Evolutionary conservation across 2,113 vertebrate genomes (phyloP), one percentile per base, ranked within the genome.

Genomic region (Suricata suricatta): DNA sequence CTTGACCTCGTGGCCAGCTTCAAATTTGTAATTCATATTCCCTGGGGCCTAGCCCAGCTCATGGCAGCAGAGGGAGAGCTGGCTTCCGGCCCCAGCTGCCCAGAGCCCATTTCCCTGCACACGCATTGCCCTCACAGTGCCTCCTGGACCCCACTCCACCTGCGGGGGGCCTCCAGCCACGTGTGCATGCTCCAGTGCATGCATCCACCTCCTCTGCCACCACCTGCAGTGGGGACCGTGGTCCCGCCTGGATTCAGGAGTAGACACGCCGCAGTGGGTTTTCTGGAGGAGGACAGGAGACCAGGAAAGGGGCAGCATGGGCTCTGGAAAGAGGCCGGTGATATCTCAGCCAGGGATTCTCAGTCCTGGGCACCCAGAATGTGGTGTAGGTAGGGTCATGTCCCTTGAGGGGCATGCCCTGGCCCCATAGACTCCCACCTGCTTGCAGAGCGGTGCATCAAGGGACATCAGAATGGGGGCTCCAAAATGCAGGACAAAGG

Each of bases 121-220:
- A 0, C 0, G 1, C 29, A 4, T 2, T 1, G 7, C 52, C 44
- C 29, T 52, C 0, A 0, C 11, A 5, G 13, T 47, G 4, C 33
- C 16, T 19, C 29, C 31, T 10, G 50, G 63, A 11, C 12, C 31
- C 23, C 7, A 21, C 10, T 31, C 31, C 0, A 10, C 25, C 29
- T 10, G 29, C 10, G 1, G 13, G 3, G 35, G 57, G 4, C 5
- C 69, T 25, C 38, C 19, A 0, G 0, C 10, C 5, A 0, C 16
- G 38, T 0, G 0, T 27, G 41, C 21, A 11, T 0, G 1, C 29
- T 7, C 9, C 31, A 33, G 4, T 0, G 2, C 21, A 3, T 29
- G 9, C 10, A 35, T 3, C 72, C 21, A 68, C 17, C 3, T 16
- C 19, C 54, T 17, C n/a, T 9, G 33, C 47, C 9, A 9, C 64